These are phyloP conservation scores for Montipora foliosa DNA, from an alignment of 64 coral and sea anemone species.

Conservation along the genomic window DNA sequence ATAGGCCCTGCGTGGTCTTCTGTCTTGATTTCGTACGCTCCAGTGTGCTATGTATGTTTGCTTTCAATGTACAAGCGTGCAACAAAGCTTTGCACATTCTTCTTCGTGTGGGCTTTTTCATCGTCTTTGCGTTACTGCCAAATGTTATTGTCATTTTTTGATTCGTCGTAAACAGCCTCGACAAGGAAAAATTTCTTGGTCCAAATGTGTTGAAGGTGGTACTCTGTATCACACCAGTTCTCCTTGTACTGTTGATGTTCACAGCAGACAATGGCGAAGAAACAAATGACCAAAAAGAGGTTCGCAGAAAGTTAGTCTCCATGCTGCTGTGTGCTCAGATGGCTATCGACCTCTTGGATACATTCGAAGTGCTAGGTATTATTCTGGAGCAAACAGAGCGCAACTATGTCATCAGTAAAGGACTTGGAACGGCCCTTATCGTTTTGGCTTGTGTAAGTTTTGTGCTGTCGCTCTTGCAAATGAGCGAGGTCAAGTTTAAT, in stretches of 20 bases:
- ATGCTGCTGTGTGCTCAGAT: no score
- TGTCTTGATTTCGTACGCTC: background rate
- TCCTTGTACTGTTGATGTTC: background rate
- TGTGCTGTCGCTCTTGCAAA: no score
- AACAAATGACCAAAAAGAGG: no score
- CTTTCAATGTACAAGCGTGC: no score
- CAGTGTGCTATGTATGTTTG: background rate
- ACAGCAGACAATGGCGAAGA: background rate
- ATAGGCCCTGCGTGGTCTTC: background rate
- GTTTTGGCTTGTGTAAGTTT: no score
- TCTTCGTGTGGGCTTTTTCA: background rate
- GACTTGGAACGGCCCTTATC: no score
- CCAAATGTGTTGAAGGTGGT: slow-evolving; percentile 14
- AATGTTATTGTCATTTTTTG: background rate
- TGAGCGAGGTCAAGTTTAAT: no score
- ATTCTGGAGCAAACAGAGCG: no score
- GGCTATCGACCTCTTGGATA: no score
- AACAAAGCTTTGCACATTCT: background rate
- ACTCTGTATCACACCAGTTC: slow-evolving; percentile 12
- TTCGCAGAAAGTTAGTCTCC: no score
- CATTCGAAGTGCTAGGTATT: no score
- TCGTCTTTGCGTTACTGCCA: background rate
- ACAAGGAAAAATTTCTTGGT: background rate
- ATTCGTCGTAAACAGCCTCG: background rate
- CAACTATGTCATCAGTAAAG: no score